phyloP scores from a whole-genome alignment of 2,797 vertebrate genomes.

The Gephyroberyx darwinii region DNA sequence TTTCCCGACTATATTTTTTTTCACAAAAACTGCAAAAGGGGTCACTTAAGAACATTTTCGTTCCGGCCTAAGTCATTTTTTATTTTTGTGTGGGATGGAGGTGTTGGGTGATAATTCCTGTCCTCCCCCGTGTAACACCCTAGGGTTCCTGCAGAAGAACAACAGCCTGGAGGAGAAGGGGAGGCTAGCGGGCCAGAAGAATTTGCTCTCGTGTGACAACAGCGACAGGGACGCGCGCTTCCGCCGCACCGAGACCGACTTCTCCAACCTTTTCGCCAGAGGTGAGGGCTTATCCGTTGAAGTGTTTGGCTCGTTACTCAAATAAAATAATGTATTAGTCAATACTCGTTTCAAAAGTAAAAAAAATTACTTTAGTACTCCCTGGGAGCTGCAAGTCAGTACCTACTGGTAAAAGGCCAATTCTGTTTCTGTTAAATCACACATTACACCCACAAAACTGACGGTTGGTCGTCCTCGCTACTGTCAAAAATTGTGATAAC shows the following conservation, averaged over 20 bases:
- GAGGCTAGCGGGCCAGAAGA: conserved; percentile 90
- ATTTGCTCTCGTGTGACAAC: conserved; percentile 90
- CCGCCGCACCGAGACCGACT: conserved; percentile 92
- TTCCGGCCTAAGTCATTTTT: background rate
- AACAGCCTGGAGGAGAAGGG: conserved; percentile 95
- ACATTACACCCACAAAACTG: too few relatives aligned
- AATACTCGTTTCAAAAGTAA: too few relatives aligned
- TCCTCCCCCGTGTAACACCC: conserved; percentile 81
- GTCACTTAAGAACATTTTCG: too few relatives aligned
- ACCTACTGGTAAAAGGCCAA: too few relatives aligned
- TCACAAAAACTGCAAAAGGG: too few relatives aligned
- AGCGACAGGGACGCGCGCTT: conserved; percentile 88
- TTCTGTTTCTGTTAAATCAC: too few relatives aligned
- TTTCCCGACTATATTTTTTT: background rate
- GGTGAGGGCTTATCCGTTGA: conserved; percentile 76
- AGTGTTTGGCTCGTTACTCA: too few relatives aligned
- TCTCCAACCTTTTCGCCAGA: conserved; percentile 97
- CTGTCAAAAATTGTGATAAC: too few relatives aligned
- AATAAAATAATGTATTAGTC: too few relatives aligned
- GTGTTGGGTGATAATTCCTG: conserved; percentile 82
- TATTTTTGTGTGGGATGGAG: conserved; percentile 58
- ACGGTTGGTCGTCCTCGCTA: too few relatives aligned
- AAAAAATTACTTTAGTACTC: too few relatives aligned
- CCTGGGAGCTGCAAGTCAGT: too few relatives aligned
- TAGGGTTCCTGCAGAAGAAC: conserved; percentile 98